Evolutionary conservation across 2,888 invertebrate genomes (phyloP).

Genomic region (Molanna angustata): DNA sequence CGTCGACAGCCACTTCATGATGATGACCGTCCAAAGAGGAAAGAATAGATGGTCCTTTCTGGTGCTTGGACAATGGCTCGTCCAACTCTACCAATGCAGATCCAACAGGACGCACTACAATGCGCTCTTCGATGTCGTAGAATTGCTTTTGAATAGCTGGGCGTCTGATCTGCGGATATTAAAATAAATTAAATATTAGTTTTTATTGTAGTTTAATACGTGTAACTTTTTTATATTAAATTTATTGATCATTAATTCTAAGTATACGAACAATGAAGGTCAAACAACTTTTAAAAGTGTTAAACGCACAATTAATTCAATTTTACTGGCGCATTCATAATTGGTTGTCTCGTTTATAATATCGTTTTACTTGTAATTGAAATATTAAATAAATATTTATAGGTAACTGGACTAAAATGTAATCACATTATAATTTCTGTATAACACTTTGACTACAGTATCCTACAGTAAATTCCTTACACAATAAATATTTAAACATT

Average conservation of each 20-base stretch:
- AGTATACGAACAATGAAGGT: constrained; percentile 7
- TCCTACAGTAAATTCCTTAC: too few species aligned
- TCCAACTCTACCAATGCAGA: constrained; percentile 59
- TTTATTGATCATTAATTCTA: too few species aligned
- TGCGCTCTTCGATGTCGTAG: constrained; percentile 61
- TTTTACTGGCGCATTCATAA: too few species aligned
- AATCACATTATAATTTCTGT: too few species aligned
- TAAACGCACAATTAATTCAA: not conserved
- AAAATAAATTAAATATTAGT: not conserved
- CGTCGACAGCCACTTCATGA: constrained; percentile 27
- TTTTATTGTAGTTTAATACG: too few species aligned
- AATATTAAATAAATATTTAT: too few species aligned
- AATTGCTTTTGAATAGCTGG: constrained; percentile 63
- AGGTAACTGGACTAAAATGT: too few species aligned
- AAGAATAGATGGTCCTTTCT: constrained; percentile 48
- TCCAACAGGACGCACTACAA: constrained; percentile 59
- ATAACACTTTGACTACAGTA: too few species aligned
- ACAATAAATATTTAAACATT: too few species aligned
- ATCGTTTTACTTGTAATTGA: too few species aligned
- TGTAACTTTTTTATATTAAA: too few species aligned
- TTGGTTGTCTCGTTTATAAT: too few species aligned
- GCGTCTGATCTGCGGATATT: constrained; percentile 46
- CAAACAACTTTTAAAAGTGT: constrained; percentile 11
- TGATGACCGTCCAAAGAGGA: constrained; percentile 35
- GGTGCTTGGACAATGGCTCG: constrained; percentile 56